Evolutionary conservation across 2,797 vertebrate genomes (phyloP), one percentile per base, ranked within the genome.

Genomic region (Harpagifer antarcticus): DNA sequence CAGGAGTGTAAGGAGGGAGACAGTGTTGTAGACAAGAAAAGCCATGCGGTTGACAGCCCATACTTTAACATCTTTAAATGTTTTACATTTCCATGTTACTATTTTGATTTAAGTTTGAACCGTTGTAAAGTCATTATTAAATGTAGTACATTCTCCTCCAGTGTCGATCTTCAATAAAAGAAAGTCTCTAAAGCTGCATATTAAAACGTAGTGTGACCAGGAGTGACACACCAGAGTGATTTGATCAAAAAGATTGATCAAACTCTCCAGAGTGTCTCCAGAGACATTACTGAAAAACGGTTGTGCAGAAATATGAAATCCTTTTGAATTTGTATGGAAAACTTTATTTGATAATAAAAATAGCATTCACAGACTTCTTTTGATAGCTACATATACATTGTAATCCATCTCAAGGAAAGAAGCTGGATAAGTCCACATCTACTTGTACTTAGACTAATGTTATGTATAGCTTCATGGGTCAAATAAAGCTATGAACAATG

Each of bases 401-500:
- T 96, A 96, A 97, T 96, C 95, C 95, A 95, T 97, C 95, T 94
- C 92, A 94, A 95, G 95, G 95, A 96, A 96, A 97, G 96, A 96
- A 97, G 95, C 95, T 94, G 95, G 95, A 94, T 96, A 96, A 96
- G 94, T 97, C 96, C 95, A 97, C 95, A 91, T 95, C 96, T 97
- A 96, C 92, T 95, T 95, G 91, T 94, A 96, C 93, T 98, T 95
- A 93, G 92, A 96, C 96, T 97, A 97, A 96, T 93, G 93, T 96
- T 96, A 96, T 95, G 93, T 97, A 96, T 97, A 97, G 94, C 95
- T 95, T 95, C 92, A 95, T 94, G 96, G 95, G 91, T 97, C 96
- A 98, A 98, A 98, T 97, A 98, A 99, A 98, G 96, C 97, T 98
- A 98, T 97, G 96, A 96, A 98, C 96, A 98, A 98, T 98, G 97